Evolutionary conservation across 2,888 invertebrate genomes (phyloP).

Genomic region (Cabera pusaria): DNA sequence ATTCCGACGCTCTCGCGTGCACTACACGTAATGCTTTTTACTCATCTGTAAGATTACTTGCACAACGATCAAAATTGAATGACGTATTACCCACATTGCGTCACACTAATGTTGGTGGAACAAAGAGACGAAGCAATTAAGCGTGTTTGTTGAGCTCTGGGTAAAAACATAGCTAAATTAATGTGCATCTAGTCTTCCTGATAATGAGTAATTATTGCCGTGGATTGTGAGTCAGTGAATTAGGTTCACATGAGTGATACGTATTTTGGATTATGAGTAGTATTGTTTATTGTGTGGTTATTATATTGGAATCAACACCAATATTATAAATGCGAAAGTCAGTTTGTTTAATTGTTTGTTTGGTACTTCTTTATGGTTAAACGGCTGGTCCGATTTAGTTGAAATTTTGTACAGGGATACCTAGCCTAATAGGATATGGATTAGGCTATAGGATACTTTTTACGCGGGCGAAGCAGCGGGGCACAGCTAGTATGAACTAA

Average conservation of each 20-base stretch:
- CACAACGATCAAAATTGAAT: conserved; percentile 68
- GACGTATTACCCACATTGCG: conserved; percentile 60
- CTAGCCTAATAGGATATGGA: too few relatives aligned
- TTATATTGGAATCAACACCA: too few relatives aligned
- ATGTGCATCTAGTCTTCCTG: conserved; percentile 71
- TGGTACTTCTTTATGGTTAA: too few relatives aligned
- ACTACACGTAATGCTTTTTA: conserved; percentile 13
- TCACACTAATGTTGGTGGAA: conserved; percentile 67
- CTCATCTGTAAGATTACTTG: conserved; percentile 38
- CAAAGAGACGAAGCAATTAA: conserved; percentile 75
- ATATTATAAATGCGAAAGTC: too few relatives aligned
- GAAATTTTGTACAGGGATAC: too few relatives aligned
- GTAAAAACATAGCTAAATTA: conserved; percentile 75
- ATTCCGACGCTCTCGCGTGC: conserved; percentile 34
- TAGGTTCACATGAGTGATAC: neutral
- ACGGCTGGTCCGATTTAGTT: too few relatives aligned
- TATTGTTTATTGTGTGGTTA: too few relatives aligned
- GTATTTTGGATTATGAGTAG: too few relatives aligned
- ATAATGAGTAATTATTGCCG: conserved; percentile 77
- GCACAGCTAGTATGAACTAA: too few relatives aligned
- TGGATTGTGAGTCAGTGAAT: conserved; percentile 57
- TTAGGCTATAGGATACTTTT: too few relatives aligned
- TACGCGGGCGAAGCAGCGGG: too few relatives aligned
- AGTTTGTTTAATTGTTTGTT: too few relatives aligned
- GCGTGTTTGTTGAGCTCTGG: conserved; percentile 72